phyloP scores from a whole-genome alignment of 1,140 invertebrate genomes.

The Drosophila serrata region DNA sequence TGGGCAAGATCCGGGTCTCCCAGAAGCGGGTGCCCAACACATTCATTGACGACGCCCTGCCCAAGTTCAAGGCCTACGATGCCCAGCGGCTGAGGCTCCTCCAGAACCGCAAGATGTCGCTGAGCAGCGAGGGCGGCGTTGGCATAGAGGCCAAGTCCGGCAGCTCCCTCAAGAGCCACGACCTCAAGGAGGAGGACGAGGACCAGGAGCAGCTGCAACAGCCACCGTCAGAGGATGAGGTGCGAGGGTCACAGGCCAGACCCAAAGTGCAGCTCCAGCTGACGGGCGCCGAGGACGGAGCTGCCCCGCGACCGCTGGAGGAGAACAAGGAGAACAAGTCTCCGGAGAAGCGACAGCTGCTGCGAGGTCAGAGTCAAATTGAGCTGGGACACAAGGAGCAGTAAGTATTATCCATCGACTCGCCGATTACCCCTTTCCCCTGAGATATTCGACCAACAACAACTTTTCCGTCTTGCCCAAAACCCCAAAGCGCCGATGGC shows the following conservation, averaged over 20 bases:
- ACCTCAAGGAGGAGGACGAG: constrained; percentile 78
- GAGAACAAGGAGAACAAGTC: constrained; percentile 80
- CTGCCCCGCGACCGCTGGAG: constrained; percentile 57
- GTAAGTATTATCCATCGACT: constrained; percentile 66
- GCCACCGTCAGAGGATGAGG: background rate
- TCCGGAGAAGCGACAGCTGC: constrained; percentile 53
- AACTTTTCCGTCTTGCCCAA: constrained; percentile 29
- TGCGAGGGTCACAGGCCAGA: constrained; percentile 7
- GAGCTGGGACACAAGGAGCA: constrained; percentile 71
- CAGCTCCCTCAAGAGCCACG: constrained; percentile 61
- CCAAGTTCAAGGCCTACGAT: constrained; percentile 93
- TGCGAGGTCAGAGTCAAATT: constrained; percentile 77
- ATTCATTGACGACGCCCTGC: constrained; percentile 95
- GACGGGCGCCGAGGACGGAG: constrained; percentile 59
- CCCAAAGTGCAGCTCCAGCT: constrained; percentile 55
- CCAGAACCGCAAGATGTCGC: constrained; percentile 82
- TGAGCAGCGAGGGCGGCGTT: constrained; percentile 73
- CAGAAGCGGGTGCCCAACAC: constrained; percentile 94
- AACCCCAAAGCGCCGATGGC: constrained; percentile 47
- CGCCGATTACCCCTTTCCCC: constrained; percentile 22
- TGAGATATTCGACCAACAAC: constrained; percentile 18
- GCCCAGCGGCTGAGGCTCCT: constrained; percentile 88
- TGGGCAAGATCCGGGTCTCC: constrained; percentile 94
- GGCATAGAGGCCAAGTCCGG: constrained; percentile 63
- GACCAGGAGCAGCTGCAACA: constrained; percentile 29